These are phyloP conservation scores for Eulithis prunata DNA, from an alignment of 2,888 invertebrate genomes.

Conservation along the genomic window DNA sequence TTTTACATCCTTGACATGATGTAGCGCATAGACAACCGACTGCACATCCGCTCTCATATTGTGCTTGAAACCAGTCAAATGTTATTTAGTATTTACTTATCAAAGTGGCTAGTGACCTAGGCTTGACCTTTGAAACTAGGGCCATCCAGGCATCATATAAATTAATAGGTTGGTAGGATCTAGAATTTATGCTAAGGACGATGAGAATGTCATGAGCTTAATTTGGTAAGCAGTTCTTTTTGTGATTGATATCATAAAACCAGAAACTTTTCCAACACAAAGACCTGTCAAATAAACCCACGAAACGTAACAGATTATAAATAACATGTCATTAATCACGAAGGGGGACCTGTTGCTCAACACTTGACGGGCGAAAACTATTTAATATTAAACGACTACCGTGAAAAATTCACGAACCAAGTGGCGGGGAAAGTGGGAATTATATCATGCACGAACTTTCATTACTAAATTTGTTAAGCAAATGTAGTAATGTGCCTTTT, in stretches of 20 bases:
- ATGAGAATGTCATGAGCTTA: background rate
- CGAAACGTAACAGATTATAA: slow-evolving; percentile 38
- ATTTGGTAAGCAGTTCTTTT: too few species aligned
- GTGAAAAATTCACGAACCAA: slow-evolving; percentile 41
- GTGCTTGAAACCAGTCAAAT: slow-evolving; percentile 42
- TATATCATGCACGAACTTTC: slow-evolving; percentile 28
- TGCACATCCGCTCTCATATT: slow-evolving; percentile 34
- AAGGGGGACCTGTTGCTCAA: slow-evolving; percentile 40
- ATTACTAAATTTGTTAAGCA: slow-evolving; percentile 25
- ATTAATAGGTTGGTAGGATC: too few species aligned
- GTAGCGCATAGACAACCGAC: slow-evolving; percentile 6
- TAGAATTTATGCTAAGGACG: too few species aligned
- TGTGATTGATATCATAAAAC: slow-evolving; percentile 19
- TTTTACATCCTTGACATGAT: slow-evolving; percentile 12
- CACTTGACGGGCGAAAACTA: slow-evolving; percentile 38
- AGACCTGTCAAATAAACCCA: slow-evolving; percentile 33
- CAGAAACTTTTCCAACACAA: slow-evolving; percentile 18
- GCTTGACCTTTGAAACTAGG: too few species aligned
- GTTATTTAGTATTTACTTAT: slow-evolving; percentile 47
- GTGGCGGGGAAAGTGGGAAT: slow-evolving; percentile 23
- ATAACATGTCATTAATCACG: slow-evolving; percentile 41
- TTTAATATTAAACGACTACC: slow-evolving; percentile 42
- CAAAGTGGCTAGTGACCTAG: background rate
- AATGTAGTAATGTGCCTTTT: slow-evolving; percentile 1
- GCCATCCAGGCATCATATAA: too few species aligned